phyloP scores from a whole-genome alignment of 2,797 vertebrate genomes.

The Luscinia megarhynchos region DNA sequence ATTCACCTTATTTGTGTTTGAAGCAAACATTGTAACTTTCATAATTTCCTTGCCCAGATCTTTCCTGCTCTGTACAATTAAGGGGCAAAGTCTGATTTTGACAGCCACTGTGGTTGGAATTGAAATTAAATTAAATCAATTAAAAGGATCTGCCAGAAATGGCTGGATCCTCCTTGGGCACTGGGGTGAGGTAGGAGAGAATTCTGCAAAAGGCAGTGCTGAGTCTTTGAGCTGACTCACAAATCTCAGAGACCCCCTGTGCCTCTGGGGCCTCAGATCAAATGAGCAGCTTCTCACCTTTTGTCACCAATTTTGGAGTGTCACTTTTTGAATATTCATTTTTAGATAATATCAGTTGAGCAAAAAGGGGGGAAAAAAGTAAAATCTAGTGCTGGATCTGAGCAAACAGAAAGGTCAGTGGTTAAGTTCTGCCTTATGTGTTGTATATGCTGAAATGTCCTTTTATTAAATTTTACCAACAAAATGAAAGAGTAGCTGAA shows the following conservation, averaged over 20 bases:
- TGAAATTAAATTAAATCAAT: neutral
- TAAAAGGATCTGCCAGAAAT: neutral
- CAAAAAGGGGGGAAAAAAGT: neutral
- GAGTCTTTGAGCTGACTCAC: neutral
- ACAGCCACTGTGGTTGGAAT: neutral
- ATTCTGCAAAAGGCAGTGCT: conserved; percentile 30
- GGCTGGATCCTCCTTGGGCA: neutral
- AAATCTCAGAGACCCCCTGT: neutral
- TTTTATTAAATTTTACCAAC: conserved; percentile 18
- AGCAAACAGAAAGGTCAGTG: conserved; percentile 31
- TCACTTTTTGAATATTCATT: neutral
- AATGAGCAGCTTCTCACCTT: neutral
- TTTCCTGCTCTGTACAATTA: neutral
- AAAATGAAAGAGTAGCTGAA: conserved; percentile 32
- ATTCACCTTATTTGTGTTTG: neutral
- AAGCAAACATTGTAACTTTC: neutral
- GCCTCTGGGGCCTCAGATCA: conserved; percentile 2
- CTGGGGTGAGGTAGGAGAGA: neutral
- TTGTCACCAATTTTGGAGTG: neutral
- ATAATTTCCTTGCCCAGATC: neutral
- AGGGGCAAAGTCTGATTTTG: neutral
- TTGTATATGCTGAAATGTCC: conserved; percentile 51
- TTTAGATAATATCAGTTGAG: neutral
- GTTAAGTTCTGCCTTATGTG: conserved; percentile 35
- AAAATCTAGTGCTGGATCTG: neutral